These are phyloP conservation scores for Metaphire vulgaris DNA, from an alignment of 1,140 invertebrate genomes.

Conservation along the genomic window DNA sequence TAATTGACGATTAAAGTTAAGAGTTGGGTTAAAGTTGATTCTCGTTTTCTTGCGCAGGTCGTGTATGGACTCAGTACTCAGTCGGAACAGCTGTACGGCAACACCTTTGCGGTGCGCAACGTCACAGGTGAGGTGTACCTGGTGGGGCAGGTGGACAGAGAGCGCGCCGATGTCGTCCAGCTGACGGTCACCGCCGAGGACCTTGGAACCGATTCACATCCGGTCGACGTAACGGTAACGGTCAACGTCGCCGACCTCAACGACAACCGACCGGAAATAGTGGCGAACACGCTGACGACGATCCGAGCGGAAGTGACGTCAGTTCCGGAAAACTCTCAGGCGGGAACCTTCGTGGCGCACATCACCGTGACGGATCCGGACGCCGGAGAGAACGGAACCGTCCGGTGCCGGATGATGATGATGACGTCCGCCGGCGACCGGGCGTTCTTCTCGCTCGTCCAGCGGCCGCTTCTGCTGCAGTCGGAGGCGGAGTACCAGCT, in stretches of 20 bases:
- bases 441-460: constrained; percentile 24
- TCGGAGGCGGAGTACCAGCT: constrained; percentile 16
- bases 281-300: constrained; percentile 21
- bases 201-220: constrained; percentile 54
- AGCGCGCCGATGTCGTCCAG: constrained; percentile 78
- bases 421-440: constrained; percentile 4
- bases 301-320: constrained; percentile 57
- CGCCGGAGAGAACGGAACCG: constrained; percentile 76
- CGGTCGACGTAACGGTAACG: constrained; percentile 10
- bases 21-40: too few species aligned
- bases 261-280: constrained; percentile 28
- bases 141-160: constrained; percentile 87
- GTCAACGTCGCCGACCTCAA: constrained; percentile 27
- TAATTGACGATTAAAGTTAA: too few species aligned
- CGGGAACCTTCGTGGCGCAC: constrained; percentile 81
- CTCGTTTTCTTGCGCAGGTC: too few species aligned
- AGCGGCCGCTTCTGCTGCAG: background rate
- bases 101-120: constrained; percentile 75
- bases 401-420: constrained; percentile 23
- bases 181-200: constrained; percentile 86
- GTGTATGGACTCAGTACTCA: constrained; percentile 53
- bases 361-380: constrained; percentile 81
- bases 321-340: constrained; percentile 82
- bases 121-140: constrained; percentile 79
- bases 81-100: constrained; percentile 73